phyloP scores from a whole-genome alignment of 2,113 vertebrate genomes.

The Dipodomys spectabilis region DNA sequence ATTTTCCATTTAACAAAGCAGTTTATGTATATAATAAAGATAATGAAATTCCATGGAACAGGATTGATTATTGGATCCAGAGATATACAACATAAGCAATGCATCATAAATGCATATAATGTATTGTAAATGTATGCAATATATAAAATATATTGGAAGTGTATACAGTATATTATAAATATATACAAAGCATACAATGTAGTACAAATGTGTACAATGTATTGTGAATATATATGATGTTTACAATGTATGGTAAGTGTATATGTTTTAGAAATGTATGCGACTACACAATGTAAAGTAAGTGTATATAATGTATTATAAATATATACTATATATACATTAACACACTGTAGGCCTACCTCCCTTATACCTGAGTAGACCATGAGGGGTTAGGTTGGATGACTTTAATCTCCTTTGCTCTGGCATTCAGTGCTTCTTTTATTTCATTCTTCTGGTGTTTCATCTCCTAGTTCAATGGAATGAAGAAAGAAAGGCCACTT shows the following conservation, averaged over 20 bases:
- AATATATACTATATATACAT: neutral
- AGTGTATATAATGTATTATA: no score
- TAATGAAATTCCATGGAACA: neutral
- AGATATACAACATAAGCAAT: neutral
- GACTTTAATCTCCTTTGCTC: neutral
- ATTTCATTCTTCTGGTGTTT: neutral
- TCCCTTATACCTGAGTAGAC: neutral
- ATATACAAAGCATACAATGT: no score
- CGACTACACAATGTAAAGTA: no score
- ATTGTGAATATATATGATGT: no score
- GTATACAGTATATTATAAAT: no score
- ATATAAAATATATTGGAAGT: no score
- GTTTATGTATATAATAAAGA: neutral
- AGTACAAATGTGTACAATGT: no score
- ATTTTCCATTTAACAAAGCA: no score
- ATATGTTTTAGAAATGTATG: no score
- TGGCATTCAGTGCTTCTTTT: neutral
- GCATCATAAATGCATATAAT: no score
- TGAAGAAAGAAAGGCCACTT: neutral
- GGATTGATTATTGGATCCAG: neutral
- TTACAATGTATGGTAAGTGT: no score
- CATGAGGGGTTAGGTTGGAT: neutral
- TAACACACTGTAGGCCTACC: neutral
- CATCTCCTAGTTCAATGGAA: neutral
- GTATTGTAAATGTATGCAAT: no score